Evolutionary conservation across 2,888 invertebrate genomes (phyloP), one percentile per base, ranked within the genome.

Genomic region (Pemphredon lugubris): DNA sequence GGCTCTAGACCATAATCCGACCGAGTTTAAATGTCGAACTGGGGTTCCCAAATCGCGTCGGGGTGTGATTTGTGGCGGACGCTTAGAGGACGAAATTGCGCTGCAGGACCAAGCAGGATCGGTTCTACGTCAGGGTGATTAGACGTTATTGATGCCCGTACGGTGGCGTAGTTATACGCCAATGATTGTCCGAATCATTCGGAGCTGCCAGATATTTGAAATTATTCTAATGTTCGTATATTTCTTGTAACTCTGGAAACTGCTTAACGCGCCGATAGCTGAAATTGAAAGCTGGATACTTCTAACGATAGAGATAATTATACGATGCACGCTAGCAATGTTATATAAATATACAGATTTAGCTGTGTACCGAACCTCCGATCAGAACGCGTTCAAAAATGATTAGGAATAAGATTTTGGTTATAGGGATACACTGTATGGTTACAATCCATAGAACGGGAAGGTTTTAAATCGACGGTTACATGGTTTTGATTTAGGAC

Each of bases 61-160:
- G 65, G 63, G 73, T 79, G 87, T 87, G 87, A 88, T 88, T 88
- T 87, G 87, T 86, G 83, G 83, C 74, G 79, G 74, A 83, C 85
- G 87, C 85, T 87, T 86, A 87, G 79, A 81, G 86, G 83, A 84
- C 84, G 83, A 85, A 87, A 87, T 87, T 87, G 84, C 84, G 54
- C 61, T 69, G 71, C 82, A 79, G 81, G 79, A 82, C 83, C 79
- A 64, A 77, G 71, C 73, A 79, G 81, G 81, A 81, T 82, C 82
- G 84, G 79, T 81, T 83, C 82, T 79, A 68, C 78, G 73, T 72
- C 79, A 76, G 73, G 85, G 81, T 83, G 86, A 87, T 87, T 86
- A 84, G 87, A 83, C 79, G 83, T 86, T 86, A 87, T 87, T 83
- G 87, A 86, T 83, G 85, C 79, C 50, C 66, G 42, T 64, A 68